Evolutionary conservation across 2,888 invertebrate genomes (phyloP), one percentile per base, ranked within the genome.

Genomic region (Saturnia japonica): DNA sequence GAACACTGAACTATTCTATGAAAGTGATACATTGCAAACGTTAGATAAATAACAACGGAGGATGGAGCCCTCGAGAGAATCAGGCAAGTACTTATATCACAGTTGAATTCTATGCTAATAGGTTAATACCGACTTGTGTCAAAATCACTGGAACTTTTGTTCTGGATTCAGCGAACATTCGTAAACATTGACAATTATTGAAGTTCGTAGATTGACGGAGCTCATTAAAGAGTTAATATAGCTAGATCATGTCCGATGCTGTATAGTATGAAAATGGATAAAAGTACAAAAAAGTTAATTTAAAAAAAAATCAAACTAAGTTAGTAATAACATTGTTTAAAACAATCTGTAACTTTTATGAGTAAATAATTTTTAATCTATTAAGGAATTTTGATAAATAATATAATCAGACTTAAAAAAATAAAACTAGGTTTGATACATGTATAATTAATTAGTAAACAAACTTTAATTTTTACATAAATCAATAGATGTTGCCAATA

Each of bases 51-150:
- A 86, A 79, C 80, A 81, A 80, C 80, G 77, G 81, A 90, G 83
- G 87, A 94, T 94, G 94, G 94, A 94, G 87, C 91, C 93, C 87
- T 90, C 94, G 82, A 93, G 94, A 90, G 94, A 94, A 74, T 85
- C 93, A 91, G 94, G 94, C 87, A 85, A 88, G 91, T 86, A 71
- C 68, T 69, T 69, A 70, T 51, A 51, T 45, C 22, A 67, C 19
- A 67, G 51, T 66, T 57, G 25, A 54, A 67, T 71, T 70, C 6
- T 51, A 47, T 47, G 16, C 11, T 25, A 57, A 42, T 64, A 40
- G 14, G 62, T n/a, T 8, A 51, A 73, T 57, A 47, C 64, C 57
- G 70, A 68, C 60, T 68, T 73, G 64, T 68, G 47, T 69, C 69
- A 74, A 75, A 73, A 68, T 71, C 68, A 40, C 6, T 19, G 8